Evolutionary conservation across 2,797 vertebrate species (phyloP), one percentile per base, ranked within the genome.

Genomic region (Scolopax bukidnonensis): DNA sequence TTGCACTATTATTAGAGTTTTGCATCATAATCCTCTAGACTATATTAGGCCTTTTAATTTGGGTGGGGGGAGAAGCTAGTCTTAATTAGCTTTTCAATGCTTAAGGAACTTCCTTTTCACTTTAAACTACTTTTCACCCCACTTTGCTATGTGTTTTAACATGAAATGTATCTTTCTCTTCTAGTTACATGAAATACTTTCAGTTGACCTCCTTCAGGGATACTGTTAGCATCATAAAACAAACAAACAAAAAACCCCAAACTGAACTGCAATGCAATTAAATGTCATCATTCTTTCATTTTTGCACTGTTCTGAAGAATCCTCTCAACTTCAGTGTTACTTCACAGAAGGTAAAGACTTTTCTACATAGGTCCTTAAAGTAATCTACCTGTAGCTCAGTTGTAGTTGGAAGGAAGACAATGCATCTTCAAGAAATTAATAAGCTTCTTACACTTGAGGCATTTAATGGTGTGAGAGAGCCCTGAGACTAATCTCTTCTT

Each of bases 141-240:
- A 12, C 24, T 75, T 81, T 65, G 16, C 32, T 67, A 4, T 12
- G 8, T 41, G 8, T 81, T 91, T 88, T 80, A 91, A 79, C 54
- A 7, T 56, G 10, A 85, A 84, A 83, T 84, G 4, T 16, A 14
- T 84, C 48, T 85, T 89, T 89, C 14, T 95, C 20, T 86, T 79
- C 50, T 90, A 91, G 88, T 84, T 90, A 33, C 27, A 27, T 78
- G 65, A 86, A 95, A 56, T 81, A 59, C 19, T 84, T 87, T 82
- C 65, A 75, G 16, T 75, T 76, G 57, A 50, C 59, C 10, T 91
- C 33, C 25, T 88, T 51, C 83, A 89, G 45, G 19, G 38, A 43
- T 91, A 57, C 38, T 75, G 3, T 68, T 90, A 70, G 40, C 36
- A 36, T 79, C 61, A 67, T 65, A 5, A 27, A 77, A 88, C 71